Conservation (phyloP, 2,113 vertebrate genomes). For the Ursus arctos region DNA sequence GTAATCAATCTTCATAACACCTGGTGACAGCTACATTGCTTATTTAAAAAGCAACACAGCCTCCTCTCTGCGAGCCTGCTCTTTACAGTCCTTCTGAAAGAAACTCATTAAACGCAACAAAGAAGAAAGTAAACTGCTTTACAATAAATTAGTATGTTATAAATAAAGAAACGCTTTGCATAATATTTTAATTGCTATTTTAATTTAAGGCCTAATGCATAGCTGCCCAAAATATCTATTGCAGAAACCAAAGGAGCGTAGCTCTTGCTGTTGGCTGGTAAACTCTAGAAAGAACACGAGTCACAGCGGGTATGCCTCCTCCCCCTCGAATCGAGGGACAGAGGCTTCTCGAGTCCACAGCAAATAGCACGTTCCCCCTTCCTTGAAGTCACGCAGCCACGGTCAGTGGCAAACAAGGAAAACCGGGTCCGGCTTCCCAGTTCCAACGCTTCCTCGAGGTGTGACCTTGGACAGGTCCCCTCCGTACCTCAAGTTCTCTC, state of each 20-base stretch:
- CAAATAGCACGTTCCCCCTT: not conserved
- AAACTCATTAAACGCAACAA: constrained; percentile 63
- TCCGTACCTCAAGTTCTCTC: not conserved
- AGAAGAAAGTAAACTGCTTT: constrained; percentile 72
- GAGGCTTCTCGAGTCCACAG: not conserved
- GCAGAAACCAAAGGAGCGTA: not conserved
- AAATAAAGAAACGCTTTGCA: constrained; percentile 73
- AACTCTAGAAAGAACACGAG: not conserved
- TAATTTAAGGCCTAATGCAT: constrained; percentile 62
- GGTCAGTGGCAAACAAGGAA: not conserved
- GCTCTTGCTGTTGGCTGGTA: not conserved
- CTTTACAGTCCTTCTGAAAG: constrained; percentile 71
- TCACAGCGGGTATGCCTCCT: not conserved
- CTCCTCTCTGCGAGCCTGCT: constrained; percentile 28
- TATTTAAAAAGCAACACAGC: constrained; percentile 68
- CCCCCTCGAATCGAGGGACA: not conserved
- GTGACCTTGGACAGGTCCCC: not conserved
- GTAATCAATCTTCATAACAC: constrained; percentile 78
- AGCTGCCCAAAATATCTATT: constrained; percentile 25
- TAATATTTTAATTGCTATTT: constrained; percentile 78
- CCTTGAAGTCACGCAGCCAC: not conserved
- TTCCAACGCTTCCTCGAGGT: not conserved
- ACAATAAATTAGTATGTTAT: constrained; percentile 67
- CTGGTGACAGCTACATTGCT: constrained; percentile 73
- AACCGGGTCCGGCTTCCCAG: not conserved